phyloP scores from a whole-genome alignment of 2,113 vertebrate species.

The Callaeas wilsoni region DNA sequence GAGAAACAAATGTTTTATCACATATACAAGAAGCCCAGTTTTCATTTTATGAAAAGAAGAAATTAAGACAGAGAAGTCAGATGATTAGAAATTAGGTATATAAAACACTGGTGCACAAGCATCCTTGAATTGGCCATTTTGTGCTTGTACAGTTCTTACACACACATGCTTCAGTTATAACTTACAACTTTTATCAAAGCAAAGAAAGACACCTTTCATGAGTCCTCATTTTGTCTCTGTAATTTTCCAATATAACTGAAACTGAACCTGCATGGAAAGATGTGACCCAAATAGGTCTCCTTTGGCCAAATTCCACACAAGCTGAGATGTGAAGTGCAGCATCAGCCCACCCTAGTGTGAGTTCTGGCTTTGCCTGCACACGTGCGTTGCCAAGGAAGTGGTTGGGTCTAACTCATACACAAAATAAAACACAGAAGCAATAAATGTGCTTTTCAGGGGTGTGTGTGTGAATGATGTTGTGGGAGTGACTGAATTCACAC shows the following conservation, averaged over 20 bases:
- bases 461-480: neutral
- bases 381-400: neutral
- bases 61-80: neutral
- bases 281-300: neutral
- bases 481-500: neutral
- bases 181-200: neutral
- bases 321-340: neutral
- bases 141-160: neutral
- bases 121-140: neutral
- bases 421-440: neutral
- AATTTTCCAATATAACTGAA: neutral
- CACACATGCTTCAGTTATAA: neutral
- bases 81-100: neutral
- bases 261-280: neutral
- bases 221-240: neutral
- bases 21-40: neutral
- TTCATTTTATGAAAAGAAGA: neutral
- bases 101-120: neutral
- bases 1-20: neutral
- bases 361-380: neutral
- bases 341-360: neutral
- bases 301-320: neutral
- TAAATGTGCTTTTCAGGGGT: neutral
- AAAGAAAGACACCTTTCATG: neutral
- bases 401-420: neutral